Evolutionary conservation across 2,797 vertebrate species (phyloP).

Genomic region (Harpagifer antarcticus): DNA sequence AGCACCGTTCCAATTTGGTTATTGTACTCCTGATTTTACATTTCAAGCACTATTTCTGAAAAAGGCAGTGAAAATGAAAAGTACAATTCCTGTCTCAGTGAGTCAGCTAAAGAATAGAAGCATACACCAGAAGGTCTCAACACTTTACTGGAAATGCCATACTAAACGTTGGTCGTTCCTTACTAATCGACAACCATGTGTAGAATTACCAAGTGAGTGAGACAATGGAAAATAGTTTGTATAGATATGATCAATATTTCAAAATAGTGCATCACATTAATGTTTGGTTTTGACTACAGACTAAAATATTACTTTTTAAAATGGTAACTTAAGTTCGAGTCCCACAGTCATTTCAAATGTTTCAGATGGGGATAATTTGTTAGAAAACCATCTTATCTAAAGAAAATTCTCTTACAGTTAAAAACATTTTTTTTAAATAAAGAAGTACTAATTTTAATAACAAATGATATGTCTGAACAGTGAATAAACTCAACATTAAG

Average conservation of each 20-base stretch:
- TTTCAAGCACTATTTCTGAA: not conserved
- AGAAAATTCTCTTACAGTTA: too few species aligned
- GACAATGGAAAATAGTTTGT: not conserved
- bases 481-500: slow-evolving; percentile 13
- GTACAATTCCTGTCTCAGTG: not conserved
- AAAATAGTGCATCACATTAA: not conserved
- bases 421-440: too few species aligned
- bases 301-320: not conserved
- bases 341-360: not conserved
- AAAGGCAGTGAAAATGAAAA: not conserved
- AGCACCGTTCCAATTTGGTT: not conserved
- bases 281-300: not conserved
- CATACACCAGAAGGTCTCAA: not conserved
- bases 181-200: not conserved
- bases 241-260: not conserved
- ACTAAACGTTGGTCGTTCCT: not conserved
- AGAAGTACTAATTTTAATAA: not conserved
- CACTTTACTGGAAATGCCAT: not conserved
- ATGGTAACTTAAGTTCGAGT: not conserved
- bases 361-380: not conserved
- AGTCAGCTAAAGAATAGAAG: too few species aligned
- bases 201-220: not conserved
- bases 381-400: too few species aligned
- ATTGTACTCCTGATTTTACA: slow-evolving; percentile 3
- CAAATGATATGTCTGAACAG: not conserved